Evolutionary conservation across 2,888 invertebrate genomes (phyloP).

Genomic region (Melinaea menophilus): DNA sequence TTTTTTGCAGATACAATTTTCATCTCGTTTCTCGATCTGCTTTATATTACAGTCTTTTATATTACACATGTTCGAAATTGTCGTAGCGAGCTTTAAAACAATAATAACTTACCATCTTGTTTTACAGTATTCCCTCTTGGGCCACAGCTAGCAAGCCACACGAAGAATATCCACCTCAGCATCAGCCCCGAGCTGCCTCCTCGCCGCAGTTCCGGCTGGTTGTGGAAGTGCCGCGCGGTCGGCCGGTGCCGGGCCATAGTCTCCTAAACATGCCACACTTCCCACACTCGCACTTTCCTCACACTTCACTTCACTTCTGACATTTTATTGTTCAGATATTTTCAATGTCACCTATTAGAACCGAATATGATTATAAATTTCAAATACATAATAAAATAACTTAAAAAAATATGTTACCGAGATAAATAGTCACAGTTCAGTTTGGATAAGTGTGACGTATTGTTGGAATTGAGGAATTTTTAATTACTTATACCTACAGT

Average conservation of each 20-base stretch:
- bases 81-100: not conserved
- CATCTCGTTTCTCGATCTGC: too few relatives aligned
- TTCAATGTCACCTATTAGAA: conserved; percentile 1
- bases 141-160: conserved; percentile 68
- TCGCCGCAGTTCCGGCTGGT: conserved; percentile 67
- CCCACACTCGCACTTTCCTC: conserved; percentile 13
- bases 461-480: too few relatives aligned
- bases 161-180: conserved; percentile 67
- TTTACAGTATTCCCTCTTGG: conserved; percentile 69
- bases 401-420: too few relatives aligned
- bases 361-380: not conserved
- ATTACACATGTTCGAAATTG: too few relatives aligned
- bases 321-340: conserved; percentile 23
- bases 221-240: conserved; percentile 69
- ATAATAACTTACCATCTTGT: conserved; percentile 64
- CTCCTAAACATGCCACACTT: conserved; percentile 32
- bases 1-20: too few relatives aligned
- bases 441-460: too few relatives aligned
- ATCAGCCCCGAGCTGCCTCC: conserved; percentile 57
- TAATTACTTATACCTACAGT: too few relatives aligned
- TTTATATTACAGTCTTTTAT: too few relatives aligned
- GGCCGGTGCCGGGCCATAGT: conserved; percentile 60
- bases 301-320: conserved; percentile 27
- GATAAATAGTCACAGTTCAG: too few relatives aligned
- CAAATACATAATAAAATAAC: too few relatives aligned